phyloP scores from a whole-genome alignment of 2,797 vertebrate species.

The Acomys russatus region DNA sequence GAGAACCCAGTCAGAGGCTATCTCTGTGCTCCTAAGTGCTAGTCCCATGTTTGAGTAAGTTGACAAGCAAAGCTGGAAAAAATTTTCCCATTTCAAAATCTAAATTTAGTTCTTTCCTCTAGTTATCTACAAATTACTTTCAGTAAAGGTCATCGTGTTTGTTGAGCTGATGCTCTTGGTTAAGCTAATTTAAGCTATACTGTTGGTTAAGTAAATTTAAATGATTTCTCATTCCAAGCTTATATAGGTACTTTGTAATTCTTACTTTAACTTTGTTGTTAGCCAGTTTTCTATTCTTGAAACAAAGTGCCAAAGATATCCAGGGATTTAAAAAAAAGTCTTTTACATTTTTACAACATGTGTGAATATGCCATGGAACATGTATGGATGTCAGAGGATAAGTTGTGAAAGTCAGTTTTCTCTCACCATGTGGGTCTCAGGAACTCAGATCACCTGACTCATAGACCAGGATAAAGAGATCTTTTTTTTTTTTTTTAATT shows the following conservation, averaged over 20 bases:
- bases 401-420: not conserved
- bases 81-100: not conserved
- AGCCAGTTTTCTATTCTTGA: not conserved
- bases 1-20: not conserved
- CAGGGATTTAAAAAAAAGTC: not conserved
- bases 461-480: not conserved
- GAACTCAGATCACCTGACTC: not conserved
- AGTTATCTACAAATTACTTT: constrained; percentile 8
- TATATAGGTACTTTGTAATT: not conserved
- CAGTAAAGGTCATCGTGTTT: not conserved
- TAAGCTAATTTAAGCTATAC: too few relatives aligned
- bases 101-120: not conserved
- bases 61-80: not conserved
- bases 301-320: not conserved
- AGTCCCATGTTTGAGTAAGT: not conserved
- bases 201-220: not conserved
- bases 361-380: not conserved
- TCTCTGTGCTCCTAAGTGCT: not conserved
- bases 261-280: not conserved
- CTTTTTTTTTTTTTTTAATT: too few relatives aligned
- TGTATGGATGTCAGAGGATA: not conserved
- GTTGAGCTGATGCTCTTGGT: not conserved
- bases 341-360: not conserved
- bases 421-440: not conserved
- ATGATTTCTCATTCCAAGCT: not conserved